Evolutionary conservation across 2,888 invertebrate species (phyloP), one percentile per base, ranked within the genome.

Genomic region (Periphyllus acericola): DNA sequence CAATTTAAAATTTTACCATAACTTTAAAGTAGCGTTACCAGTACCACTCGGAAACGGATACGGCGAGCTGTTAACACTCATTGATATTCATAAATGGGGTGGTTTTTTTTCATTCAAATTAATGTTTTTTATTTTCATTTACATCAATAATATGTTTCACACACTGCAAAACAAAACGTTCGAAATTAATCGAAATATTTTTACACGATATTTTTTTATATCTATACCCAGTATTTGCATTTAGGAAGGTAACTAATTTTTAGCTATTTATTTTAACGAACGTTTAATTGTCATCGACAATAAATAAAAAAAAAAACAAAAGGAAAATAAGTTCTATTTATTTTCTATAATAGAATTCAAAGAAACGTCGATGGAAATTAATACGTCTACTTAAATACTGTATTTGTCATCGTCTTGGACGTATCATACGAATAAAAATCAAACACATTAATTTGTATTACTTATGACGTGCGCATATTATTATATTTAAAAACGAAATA

Each of bases 21-120:
- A 68, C 68, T 68, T 9, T 6, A 60, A 60, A 60, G 25, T 21
- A 60, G 60, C 60, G 60, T 60, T 40, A 29, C 68, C 36, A 72
- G 21, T 40, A 29, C 68, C 36, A 72, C 34, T 72, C 72, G 72
- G 72, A 36, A 72, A 36, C 72, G 72, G 36, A 72, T 72, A 36
- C 32, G 1, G 21, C 34, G 71, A 40, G 46, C 29, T 76, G 75
- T 76, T 29, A 29, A 74, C 25, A 76, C 75, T 76, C 75, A 76
- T 76, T 76, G 75, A 46, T 46, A 52, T 52, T 76, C 76, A 76
- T 46, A n/a, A 76, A 76, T 32, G 76, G 76, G 76, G 76, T 52
- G 76, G 52, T 52, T 76, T 76, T 76, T 76, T 74, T 1, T 46
- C 3, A 40, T 75, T 75, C 40, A 40, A 46, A 40, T n/a, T 75